phyloP scores from a whole-genome alignment of 2,113 vertebrate species.

The Lepisosteus oculatus region DNA sequence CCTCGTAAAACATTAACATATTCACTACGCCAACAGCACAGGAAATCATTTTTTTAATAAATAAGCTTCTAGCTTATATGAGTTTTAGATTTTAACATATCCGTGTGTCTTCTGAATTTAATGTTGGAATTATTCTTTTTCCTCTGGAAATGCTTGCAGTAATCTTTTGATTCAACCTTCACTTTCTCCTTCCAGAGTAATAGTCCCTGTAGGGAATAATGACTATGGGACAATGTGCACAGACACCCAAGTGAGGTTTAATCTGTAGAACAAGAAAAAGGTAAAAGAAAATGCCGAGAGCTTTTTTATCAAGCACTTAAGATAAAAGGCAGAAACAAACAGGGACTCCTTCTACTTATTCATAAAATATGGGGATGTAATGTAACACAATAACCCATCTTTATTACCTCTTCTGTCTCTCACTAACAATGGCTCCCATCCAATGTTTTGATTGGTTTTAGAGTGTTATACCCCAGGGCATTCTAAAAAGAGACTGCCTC shows the following conservation, averaged over 20 bases:
- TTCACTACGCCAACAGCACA: too few species aligned
- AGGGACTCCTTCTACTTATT: not conserved
- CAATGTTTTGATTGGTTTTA: slow-evolving; percentile 12
- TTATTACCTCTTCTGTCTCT: slow-evolving; percentile 1
- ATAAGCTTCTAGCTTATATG: too few species aligned
- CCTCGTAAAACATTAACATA: too few species aligned
- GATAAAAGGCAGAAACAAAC: slow-evolving; percentile 11
- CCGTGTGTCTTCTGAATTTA: too few species aligned
- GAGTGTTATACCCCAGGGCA: not conserved
- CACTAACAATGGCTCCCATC: not conserved
- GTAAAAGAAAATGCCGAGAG: not conserved
- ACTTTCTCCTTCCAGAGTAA: too few species aligned
- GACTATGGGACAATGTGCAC: not conserved
- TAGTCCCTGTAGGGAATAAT: too few species aligned
- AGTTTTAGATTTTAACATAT: too few species aligned
- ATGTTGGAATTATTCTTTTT: too few species aligned
- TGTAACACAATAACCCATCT: slow-evolving; percentile 1
- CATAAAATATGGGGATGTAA: not conserved
- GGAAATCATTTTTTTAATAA: too few species aligned
- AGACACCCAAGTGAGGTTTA: not conserved
- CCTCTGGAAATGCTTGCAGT: too few species aligned
- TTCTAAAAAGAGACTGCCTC: not conserved
- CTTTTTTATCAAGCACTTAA: not conserved
- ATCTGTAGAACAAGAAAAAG: not conserved
- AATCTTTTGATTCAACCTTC: too few species aligned